Conservation (phyloP, 64 coral and sea anemone species). For the Pocillopora verrucosa region DNA sequence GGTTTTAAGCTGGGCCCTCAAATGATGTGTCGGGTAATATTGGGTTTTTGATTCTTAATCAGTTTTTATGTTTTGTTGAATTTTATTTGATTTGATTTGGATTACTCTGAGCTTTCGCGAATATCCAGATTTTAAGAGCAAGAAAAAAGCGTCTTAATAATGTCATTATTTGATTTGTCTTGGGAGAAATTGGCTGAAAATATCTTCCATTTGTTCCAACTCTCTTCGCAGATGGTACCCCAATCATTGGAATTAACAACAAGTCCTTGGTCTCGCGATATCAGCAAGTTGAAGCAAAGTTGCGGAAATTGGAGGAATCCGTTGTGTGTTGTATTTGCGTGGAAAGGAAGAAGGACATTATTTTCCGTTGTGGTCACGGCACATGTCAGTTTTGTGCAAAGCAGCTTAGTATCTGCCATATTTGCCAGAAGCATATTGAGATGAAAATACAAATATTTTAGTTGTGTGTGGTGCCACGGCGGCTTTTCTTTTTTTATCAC, state of each 20-base stretch:
- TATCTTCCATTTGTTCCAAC: too few relatives aligned
- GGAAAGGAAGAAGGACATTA: constrained; percentile 42
- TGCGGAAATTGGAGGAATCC: constrained; percentile 58
- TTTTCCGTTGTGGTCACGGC: constrained; percentile 63
- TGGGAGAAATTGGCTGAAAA: too few relatives aligned
- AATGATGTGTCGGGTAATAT: too few relatives aligned
- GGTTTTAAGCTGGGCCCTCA: too few relatives aligned
- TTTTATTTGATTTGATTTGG: too few relatives aligned
- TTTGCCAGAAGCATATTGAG: constrained; percentile 55
- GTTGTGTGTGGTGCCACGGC: neutral
- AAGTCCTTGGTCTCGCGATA: constrained; percentile 10
- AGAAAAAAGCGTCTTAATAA: too few relatives aligned
- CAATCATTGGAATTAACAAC: constrained; percentile 25
- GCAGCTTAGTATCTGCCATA: constrained; percentile 42
- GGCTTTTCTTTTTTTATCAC: too few relatives aligned
- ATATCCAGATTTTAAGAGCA: too few relatives aligned
- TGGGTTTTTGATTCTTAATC: too few relatives aligned
- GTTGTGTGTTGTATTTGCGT: constrained; percentile 63
- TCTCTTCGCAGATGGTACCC: constrained; percentile 30
- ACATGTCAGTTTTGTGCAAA: constrained; percentile 54
- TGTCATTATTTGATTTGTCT: too few relatives aligned
- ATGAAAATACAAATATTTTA: constrained; percentile 62
- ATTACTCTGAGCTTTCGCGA: too few relatives aligned
- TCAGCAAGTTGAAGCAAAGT: constrained; percentile 39
- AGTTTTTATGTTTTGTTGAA: too few relatives aligned